Base-by-base conservation (phyloP, 2,113 vertebrate species). In the Ageneiosus marmoratus region DNA sequence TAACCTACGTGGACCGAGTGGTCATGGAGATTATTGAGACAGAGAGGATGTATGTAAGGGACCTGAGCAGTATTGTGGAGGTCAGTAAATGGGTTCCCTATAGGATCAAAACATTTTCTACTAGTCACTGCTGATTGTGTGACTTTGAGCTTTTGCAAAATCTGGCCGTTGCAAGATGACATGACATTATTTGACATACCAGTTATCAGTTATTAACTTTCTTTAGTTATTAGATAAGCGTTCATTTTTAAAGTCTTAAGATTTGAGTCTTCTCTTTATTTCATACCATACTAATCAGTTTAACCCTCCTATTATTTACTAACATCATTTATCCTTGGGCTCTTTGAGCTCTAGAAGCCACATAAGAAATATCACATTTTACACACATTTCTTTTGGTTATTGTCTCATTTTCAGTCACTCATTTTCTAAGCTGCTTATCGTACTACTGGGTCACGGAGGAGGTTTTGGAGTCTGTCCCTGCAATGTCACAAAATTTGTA, bases 1-100 rank as follows among this genome's bases (percentile, higher is more conserved):
- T 97, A 85, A 96, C 94, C 75, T 98, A 99, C 70, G 89, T 98
- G 92, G 97, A 97, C 85, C 95, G 96, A 0, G 98, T 99, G 53
- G 96, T 99, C 82, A 94, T 97, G 92, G 98, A 99, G 92, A 97
- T 99, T 0, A 95, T 98, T 65, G 98, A 99, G 88, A 98, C 97
- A 0, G 98, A 99, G 91, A 95, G 97, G 60, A 97, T 95, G 92
- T 99, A 99, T 0, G 96, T 98, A 73, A 94, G 91, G 60, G 97
- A 99, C 86, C 93, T 99, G 78, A 93, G 94, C 84, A 98, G 96
- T 92, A 98, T 99, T 0, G 96, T 98, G 79, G 96, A 99, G 97
- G 98, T 98, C 85, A 92, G 95, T 69, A 44, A 79, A 44, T 10
- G 32, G 9, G 48, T 58, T 72, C 27, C 6, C 44, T 5, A 6